Evolutionary conservation across 2,797 vertebrate genomes (phyloP).

Genomic region (Tinamus major): DNA sequence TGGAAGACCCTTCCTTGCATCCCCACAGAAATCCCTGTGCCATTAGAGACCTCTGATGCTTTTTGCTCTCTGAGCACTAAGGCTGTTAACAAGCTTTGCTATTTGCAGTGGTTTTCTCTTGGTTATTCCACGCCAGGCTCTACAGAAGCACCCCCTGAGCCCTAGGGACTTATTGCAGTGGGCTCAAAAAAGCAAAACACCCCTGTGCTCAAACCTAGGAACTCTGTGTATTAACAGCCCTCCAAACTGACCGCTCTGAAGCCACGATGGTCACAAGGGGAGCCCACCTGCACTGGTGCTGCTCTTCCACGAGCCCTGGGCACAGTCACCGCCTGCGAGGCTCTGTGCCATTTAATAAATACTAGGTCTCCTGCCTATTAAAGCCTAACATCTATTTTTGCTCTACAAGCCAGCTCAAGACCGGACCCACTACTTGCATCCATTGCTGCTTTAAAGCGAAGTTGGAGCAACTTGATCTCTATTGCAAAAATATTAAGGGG

Average conservation of each 20-base stretch:
- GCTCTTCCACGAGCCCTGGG: not conserved
- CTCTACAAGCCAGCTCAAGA: no score
- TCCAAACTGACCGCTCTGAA: fast-evolving
- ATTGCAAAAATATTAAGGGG: fast-evolving
- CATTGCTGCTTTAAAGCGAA: not conserved
- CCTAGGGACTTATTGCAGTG: fast-evolving
- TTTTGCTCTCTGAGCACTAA: fast-evolving
- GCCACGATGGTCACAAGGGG: fast-evolving
- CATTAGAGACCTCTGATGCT: no score
- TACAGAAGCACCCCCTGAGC: not conserved
- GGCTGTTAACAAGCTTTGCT: not conserved
- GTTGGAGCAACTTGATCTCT: fast-evolving
- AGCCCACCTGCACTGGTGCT: not conserved
- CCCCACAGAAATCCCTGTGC: not conserved
- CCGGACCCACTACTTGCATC: fast-evolving
- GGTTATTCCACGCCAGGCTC: no score
- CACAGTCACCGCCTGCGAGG: no score
- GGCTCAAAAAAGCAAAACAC: fast-evolving
- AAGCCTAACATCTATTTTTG: not conserved
- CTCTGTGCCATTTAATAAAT: no score
- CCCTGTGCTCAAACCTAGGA: fast-evolving
- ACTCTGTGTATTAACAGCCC: not conserved
- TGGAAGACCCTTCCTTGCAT: not conserved
- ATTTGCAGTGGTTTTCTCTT: fast-evolving
- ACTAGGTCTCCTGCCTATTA: fast-evolving